These are phyloP conservation scores for Pectinophora gossypiella DNA, from an alignment of 1,140 invertebrate genomes.

Conservation along the genomic window DNA sequence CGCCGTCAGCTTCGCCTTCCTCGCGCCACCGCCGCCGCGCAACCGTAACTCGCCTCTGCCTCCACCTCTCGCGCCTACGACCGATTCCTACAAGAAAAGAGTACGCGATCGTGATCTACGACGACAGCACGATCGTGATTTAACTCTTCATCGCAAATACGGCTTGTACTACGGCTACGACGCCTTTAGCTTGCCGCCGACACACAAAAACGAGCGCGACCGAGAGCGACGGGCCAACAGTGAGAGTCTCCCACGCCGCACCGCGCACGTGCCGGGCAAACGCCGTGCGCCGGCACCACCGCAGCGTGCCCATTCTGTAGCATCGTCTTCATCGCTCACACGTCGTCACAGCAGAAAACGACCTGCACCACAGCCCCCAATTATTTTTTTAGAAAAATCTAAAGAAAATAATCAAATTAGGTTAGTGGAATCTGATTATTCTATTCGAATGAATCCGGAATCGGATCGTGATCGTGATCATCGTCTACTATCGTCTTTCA, in stretches of 20 bases:
- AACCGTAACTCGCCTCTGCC: conserved; percentile 42
- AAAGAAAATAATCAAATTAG: conserved; percentile 26
- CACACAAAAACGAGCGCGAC: conserved; percentile 50
- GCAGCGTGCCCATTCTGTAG: conserved; percentile 4
- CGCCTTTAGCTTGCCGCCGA: conserved; percentile 74
- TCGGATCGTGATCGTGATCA: neutral
- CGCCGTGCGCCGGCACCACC: conserved; percentile 84
- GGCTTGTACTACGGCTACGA: conserved; percentile 75
- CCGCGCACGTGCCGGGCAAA: conserved; percentile 84
- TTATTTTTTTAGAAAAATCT: conserved; percentile 18
- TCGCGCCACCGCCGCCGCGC: conserved; percentile 69
- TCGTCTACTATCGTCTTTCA: neutral
- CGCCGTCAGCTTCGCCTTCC: conserved; percentile 82
- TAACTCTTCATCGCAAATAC: conserved; percentile 80
- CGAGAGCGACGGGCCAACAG: conserved; percentile 73
- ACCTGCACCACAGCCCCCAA: conserved; percentile 52
- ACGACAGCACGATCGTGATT: conserved; percentile 74
- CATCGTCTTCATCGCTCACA: conserved; percentile 16
- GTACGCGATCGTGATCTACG: conserved; percentile 77
- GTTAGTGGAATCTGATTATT: conserved; percentile 10
- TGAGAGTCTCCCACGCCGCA: conserved; percentile 70
- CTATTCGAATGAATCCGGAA: conserved; percentile 27
- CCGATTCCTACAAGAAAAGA: conserved; percentile 78
- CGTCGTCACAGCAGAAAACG: conserved; percentile 47
- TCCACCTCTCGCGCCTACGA: conserved; percentile 73